These are phyloP conservation scores for Oopsacas minuta DNA, from an alignment of 37 sponge, comb jelly and placozoan genomes.

Conservation along the genomic window DNA sequence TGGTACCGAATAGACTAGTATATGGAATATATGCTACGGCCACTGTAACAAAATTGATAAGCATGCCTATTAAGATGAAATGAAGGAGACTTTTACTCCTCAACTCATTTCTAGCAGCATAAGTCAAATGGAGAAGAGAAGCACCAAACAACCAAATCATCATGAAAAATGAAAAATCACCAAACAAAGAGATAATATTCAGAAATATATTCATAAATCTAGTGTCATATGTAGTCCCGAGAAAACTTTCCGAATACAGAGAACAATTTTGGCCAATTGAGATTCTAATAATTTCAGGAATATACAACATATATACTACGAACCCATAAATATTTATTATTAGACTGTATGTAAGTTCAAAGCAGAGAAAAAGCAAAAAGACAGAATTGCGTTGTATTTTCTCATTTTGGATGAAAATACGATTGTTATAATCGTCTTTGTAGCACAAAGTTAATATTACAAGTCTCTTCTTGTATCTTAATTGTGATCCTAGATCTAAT, in stretches of 20 bases:
- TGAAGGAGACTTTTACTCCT: not conserved
- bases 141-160: not conserved
- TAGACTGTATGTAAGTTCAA: not conserved
- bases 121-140: conserved; percentile 12
- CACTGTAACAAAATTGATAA: not conserved
- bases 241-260: not conserved
- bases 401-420: not conserved
- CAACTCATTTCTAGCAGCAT: conserved; percentile 5
- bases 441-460: not conserved
- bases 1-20: not conserved
- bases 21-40: not conserved
- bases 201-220: not conserved
- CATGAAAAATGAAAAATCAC: not conserved
- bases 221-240: not conserved
- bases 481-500: not conserved
- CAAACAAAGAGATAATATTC: not conserved
- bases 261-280: not conserved
- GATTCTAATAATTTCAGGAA: not conserved
- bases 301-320: not conserved
- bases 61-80: not conserved
- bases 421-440: not conserved
- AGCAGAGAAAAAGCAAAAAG: not conserved
- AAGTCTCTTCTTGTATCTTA: not conserved
- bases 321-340: not conserved
- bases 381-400: not conserved